phyloP scores from a whole-genome alignment of 2,797 vertebrate genomes.

The Tamandua tetradactyla region DNA sequence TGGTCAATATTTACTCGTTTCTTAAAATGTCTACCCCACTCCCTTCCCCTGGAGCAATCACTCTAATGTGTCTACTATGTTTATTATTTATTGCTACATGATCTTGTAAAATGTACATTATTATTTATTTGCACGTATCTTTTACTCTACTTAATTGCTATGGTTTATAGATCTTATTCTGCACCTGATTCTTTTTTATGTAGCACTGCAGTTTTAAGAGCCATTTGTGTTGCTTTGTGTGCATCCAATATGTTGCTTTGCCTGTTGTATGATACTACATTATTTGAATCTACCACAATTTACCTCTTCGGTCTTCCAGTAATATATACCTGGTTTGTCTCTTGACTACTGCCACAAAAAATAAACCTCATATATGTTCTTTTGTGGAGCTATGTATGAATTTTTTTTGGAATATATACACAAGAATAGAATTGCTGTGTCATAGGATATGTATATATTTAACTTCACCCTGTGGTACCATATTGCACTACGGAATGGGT shows the following conservation, averaged over 20 bases:
- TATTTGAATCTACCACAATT: background rate
- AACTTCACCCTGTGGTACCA: background rate
- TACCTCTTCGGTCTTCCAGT: background rate
- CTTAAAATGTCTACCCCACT: background rate
- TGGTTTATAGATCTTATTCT: background rate
- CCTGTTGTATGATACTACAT: background rate
- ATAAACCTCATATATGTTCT: background rate
- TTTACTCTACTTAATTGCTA: background rate
- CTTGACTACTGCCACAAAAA: background rate
- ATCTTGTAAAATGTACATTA: background rate
- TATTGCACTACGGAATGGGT: background rate
- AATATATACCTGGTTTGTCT: background rate
- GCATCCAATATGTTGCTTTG: background rate
- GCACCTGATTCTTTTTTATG: background rate
- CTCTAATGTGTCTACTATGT: background rate
- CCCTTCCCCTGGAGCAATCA: background rate
- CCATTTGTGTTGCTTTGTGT: background rate
- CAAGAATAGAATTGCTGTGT: background rate
- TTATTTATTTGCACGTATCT: background rate
- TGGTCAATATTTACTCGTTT: background rate
- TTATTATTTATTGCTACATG: background rate
- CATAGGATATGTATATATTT: background rate
- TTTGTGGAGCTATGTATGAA: background rate
- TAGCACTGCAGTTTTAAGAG: background rate
- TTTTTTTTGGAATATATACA: background rate